phyloP scores from a whole-genome alignment of 2,888 invertebrate species.

The Myopa testacea region DNA sequence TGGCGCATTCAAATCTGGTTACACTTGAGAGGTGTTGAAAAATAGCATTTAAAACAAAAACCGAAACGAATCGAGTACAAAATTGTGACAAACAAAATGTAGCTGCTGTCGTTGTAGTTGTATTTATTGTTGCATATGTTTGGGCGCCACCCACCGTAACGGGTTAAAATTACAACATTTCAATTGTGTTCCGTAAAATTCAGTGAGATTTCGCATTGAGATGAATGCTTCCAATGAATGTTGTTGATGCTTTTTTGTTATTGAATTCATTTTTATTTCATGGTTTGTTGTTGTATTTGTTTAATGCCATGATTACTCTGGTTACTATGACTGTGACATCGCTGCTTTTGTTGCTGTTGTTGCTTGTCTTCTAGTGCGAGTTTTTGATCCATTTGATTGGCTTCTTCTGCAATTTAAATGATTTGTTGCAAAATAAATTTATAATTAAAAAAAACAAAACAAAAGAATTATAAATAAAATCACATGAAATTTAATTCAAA shows the following conservation, averaged over 20 bases:
- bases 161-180: conserved; percentile 18
- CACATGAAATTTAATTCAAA: too few relatives aligned
- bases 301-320: not conserved
- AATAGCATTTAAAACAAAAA: conserved; percentile 21
- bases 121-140: conserved; percentile 17
- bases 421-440: too few relatives aligned
- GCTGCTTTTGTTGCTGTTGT: too few relatives aligned
- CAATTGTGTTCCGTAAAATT: conserved; percentile 27
- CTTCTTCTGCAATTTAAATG: too few relatives aligned
- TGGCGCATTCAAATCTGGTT: conserved; percentile 22
- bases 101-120: not conserved
- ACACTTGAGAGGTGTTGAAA: conserved; percentile 32
- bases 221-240: not conserved
- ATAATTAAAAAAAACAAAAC: too few relatives aligned
- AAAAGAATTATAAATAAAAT: too few relatives aligned
- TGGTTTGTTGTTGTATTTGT: too few relatives aligned
- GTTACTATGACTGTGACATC: not conserved
- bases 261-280: too few relatives aligned
- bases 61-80: not conserved
- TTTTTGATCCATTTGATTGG: too few relatives aligned
- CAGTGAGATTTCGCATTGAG: conserved; percentile 6
- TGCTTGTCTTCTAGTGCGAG: too few relatives aligned
- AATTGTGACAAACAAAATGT: not conserved
- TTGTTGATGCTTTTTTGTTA: not conserved
- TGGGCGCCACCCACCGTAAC: not conserved